Percentiles rank a stretch among this genome's conserved stretches.
These are phyloP conservation scores for Electrona antarctica DNA, from an alignment of 2,113 vertebrate genomes.

Conservation along the genomic window DNA sequence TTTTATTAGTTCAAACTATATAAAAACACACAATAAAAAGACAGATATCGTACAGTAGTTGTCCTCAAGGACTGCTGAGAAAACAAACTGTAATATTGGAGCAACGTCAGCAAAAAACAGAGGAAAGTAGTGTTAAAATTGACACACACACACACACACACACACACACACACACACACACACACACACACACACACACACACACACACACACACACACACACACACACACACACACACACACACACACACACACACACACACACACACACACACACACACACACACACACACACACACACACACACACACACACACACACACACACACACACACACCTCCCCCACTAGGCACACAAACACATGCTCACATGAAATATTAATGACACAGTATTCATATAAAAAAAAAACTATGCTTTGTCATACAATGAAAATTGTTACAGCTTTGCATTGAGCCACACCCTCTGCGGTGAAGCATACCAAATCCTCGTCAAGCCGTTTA, in stretches of 20 bases:
- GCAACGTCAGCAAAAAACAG: not conserved
- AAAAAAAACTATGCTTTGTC: not conserved
- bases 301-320: not conserved
- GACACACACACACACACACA: not conserved
- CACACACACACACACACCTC: not conserved
- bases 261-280: not conserved
- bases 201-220: not conserved
- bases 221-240: not conserved
- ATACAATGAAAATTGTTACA: not conserved
- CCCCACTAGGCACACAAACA: too few species aligned
- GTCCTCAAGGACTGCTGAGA: constrained; percentile 7
- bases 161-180: not conserved
- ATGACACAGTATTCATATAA: too few species aligned
- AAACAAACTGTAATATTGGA: not conserved
- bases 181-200: not conserved
- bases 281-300: not conserved
- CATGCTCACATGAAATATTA: too few species aligned
- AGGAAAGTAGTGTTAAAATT: not conserved
- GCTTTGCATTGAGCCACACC: not conserved
- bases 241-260: not conserved
- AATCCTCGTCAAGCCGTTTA: not conserved
- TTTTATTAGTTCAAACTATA: constrained; percentile 65
- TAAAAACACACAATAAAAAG: constrained; percentile 45
- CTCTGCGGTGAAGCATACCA: not conserved
- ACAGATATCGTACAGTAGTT: constrained; percentile 8